Evolutionary conservation across 2,797 vertebrate genomes (phyloP).

Genomic region (Myripristis jacobus): DNA sequence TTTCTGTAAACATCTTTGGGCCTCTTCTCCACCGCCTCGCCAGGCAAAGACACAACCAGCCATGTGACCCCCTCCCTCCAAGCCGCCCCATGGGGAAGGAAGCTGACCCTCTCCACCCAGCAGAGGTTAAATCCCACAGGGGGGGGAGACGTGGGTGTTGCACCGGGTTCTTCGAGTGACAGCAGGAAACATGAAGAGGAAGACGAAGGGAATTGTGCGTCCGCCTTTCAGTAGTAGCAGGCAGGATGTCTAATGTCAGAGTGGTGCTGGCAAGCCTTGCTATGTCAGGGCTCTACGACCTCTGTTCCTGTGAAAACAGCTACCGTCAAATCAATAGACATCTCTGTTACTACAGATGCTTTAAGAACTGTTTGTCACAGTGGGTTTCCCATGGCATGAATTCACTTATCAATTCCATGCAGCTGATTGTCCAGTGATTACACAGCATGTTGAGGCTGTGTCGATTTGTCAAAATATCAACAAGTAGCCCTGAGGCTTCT

Average conservation of each 20-base stretch:
- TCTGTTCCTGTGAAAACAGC: conserved; percentile 27
- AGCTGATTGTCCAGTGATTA: too few species aligned
- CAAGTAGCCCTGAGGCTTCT: not conserved
- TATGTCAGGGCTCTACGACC: conserved; percentile 38
- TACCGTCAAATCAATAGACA: not conserved
- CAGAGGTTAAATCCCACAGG: conserved; percentile 53
- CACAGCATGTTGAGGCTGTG: too few species aligned
- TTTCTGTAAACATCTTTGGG: conserved; percentile 66
- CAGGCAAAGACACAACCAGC: conserved; percentile 15
- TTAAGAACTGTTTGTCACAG: not conserved
- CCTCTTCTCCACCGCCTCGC: conserved; percentile 39
- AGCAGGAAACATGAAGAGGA: conserved; percentile 67
- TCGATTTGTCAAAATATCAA: not conserved
- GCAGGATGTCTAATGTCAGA: conserved; percentile 64
- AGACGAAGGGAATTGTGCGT: conserved; percentile 49
- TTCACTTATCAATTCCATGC: not conserved
- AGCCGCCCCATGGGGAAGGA: conserved; percentile 70
- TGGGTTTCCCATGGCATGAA: not conserved
- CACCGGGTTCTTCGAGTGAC: conserved; percentile 47
- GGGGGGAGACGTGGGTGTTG: conserved; percentile 50
- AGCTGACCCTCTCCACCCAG: conserved; percentile 57
- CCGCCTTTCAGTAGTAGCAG: conserved; percentile 42
- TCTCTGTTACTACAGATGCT: not conserved
- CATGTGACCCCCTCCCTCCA: not conserved
- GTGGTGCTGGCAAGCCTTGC: conserved; percentile 1